Evolutionary conservation across 2,888 invertebrate species (phyloP).

Genomic region (Erpobdella octoculata): DNA sequence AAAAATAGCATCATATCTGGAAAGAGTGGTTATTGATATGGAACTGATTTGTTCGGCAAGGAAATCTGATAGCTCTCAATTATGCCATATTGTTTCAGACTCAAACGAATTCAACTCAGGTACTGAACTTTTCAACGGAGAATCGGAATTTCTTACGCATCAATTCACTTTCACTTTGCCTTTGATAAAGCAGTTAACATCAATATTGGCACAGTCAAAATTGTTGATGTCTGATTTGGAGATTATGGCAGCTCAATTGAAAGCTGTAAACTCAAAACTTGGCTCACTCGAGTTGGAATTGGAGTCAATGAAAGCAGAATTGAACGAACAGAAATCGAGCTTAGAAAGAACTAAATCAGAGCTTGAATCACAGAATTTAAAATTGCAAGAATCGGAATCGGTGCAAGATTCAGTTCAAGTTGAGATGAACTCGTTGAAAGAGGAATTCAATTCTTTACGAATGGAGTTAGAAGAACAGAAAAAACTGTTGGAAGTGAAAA

Average conservation of each 20-base stretch:
- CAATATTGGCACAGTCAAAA: too few relatives aligned
- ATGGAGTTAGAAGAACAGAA: not conserved
- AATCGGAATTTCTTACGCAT: too few relatives aligned
- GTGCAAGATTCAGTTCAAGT: not conserved
- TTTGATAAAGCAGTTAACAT: too few relatives aligned
- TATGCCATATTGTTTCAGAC: too few relatives aligned
- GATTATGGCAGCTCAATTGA: not conserved
- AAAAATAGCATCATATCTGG: too few relatives aligned
- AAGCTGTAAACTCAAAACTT: conserved; percentile 14
- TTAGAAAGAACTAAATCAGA: conserved; percentile 4
- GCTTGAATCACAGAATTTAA: not conserved
- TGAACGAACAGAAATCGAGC: not conserved
- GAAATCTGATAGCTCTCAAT: too few relatives aligned
- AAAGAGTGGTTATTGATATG: too few relatives aligned
- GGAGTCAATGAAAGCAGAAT: conserved; percentile 14
- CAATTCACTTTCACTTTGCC: too few relatives aligned
- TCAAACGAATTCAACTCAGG: too few relatives aligned
- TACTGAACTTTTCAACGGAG: too few relatives aligned
- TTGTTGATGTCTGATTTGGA: not conserved
- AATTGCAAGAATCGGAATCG: not conserved
- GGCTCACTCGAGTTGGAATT: not conserved
- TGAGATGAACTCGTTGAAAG: not conserved
- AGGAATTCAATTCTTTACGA: not conserved
- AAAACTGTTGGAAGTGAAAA: not conserved
- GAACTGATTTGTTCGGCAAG: too few relatives aligned